These are phyloP conservation scores for Numenius phaeopus DNA, from an alignment of 2,797 vertebrate genomes.

Conservation along the genomic window DNA sequence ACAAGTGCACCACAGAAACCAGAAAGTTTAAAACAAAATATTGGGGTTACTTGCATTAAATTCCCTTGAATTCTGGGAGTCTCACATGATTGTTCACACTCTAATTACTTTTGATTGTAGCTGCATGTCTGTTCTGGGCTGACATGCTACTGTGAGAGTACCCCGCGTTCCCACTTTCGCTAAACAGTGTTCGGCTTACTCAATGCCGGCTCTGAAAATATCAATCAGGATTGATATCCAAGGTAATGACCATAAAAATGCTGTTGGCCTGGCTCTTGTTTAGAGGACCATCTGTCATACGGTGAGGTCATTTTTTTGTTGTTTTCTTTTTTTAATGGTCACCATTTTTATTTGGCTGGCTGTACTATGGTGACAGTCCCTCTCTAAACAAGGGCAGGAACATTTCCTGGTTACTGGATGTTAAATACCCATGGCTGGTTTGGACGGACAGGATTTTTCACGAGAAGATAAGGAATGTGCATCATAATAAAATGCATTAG, in stretches of 20 bases:
- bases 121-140: not conserved
- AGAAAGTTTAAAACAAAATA: slow-evolving; percentile 11
- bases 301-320: not conserved
- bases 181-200: not conserved
- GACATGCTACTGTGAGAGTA: not conserved
- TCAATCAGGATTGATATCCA: not conserved
- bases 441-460: not conserved
- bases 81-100: accelerated
- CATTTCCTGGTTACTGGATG: not conserved
- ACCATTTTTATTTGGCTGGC: not conserved
- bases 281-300: not conserved
- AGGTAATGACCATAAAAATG: not conserved
- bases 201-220: not conserved
- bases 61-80: not conserved
- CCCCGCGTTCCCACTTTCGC: not conserved
- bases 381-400: not conserved
- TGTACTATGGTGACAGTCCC: not conserved
- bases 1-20: not conserved
- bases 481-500: not conserved
- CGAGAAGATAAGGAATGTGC: not conserved
- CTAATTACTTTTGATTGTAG: not conserved
- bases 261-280: not conserved
- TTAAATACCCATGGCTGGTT: not conserved
- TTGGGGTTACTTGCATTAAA: not conserved
- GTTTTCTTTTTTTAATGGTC: not conserved